Evolutionary conservation across 2,113 vertebrate species (phyloP), one percentile per base, ranked within the genome.

Genomic region (Polypterus bichir): DNA sequence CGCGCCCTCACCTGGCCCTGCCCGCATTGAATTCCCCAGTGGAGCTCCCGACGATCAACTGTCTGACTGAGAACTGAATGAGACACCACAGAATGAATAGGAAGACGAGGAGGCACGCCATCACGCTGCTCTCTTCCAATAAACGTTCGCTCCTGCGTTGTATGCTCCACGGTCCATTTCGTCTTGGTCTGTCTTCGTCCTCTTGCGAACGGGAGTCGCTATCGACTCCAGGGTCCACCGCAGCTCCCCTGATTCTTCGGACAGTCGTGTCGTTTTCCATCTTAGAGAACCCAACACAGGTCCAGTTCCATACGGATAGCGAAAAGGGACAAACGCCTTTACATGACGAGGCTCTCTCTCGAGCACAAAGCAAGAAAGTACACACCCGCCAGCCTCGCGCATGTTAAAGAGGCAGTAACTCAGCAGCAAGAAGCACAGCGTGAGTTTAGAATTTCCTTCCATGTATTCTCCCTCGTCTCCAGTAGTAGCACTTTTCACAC

Each of bases 231-330:
- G 4, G 54, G 47, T 70, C 73, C 5, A 62, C 71, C 5, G 66
- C 67, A 4, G 67, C 64, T 56, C 64, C 4, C 70, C 81, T 81
- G 66, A 79, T 64, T 71, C 85, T 79, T 67, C 85, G 68, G 62
- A 88, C 59, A 5, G 83, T 63, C 59, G 76, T 81, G 66, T 84
- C 85, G 64, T 73, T 80, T 70, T 88, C 85, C 86, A 88, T 88
- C 56, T 75, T 77, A 52, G 51, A 8, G 51, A 52, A 3, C 7
- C 71, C 68, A 62, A 63, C 67, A 48, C 59, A 62, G 48, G 61
- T 59, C 65, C 61, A 69, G 51, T 45, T 49, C 49, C 7, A 9
- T 56, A 85, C 79, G 78, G 79, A 61, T 62, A 53, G 59, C 57
- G 52, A 57, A 6, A 67, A 82, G 76, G 81, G 76, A 81, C 79